Percentiles rank a stretch among this genome's conserved stretches.
Evolutionary conservation across 2,888 invertebrate species (phyloP).

Genomic region (Ennomos fuscantarius): DNA sequence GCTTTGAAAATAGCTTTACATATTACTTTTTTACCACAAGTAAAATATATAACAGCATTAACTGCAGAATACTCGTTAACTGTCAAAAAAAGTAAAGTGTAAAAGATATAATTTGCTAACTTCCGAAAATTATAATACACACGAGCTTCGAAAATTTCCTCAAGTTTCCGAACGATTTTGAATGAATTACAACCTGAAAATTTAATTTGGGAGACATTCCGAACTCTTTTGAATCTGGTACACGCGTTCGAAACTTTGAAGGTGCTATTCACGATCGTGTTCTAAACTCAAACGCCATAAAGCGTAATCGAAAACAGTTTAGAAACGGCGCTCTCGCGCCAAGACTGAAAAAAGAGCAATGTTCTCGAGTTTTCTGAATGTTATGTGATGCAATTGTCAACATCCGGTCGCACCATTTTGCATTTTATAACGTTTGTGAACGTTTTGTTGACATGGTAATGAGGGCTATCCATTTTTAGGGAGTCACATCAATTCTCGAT

Average conservation of each 20-base stretch:
- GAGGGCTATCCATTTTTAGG: slow-evolving; percentile 67
- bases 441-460: slow-evolving; percentile 68
- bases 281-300: slow-evolving; percentile 71
- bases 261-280: slow-evolving; percentile 61
- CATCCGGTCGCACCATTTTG: slow-evolving; percentile 73
- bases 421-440: slow-evolving; percentile 70
- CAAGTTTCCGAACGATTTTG: slow-evolving; percentile 9
- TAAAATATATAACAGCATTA: too few species aligned
- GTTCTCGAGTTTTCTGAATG: slow-evolving; percentile 17
- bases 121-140: slow-evolving; percentile 6
- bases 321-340: slow-evolving; percentile 50
- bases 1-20: too few species aligned
- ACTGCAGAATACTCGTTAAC: background rate
- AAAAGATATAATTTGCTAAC: slow-evolving; percentile 6
- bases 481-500: slow-evolving; percentile 37
- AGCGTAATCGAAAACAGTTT: slow-evolving; percentile 80
- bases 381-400: slow-evolving; percentile 72
- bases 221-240: slow-evolving; percentile 36
- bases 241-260: slow-evolving; percentile 44
- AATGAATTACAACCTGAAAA: slow-evolving; percentile 39
- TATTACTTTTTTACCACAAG: too few species aligned
- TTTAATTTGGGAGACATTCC: slow-evolving; percentile 45
- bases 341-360: slow-evolving; percentile 12
- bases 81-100: background rate
- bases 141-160: slow-evolving; percentile 3